Percentiles rank a stretch among this genome's conserved stretches.
Conservation (phyloP, 64 coral and sea anemone species). For the Stichodactyla mertensii region DNA sequence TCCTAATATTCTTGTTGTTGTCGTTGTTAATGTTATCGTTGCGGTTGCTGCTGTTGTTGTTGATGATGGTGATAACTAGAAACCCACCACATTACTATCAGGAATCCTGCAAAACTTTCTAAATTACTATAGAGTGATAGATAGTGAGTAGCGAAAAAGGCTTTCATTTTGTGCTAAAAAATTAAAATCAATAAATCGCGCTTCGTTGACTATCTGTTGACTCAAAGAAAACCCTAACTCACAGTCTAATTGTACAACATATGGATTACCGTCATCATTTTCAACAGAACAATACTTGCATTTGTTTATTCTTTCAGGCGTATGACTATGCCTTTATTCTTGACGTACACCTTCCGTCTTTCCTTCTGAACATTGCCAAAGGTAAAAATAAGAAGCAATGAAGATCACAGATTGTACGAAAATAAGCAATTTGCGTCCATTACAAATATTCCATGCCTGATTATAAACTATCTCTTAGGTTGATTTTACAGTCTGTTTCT, state of each 20-base stretch:
- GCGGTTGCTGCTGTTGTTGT: background rate
- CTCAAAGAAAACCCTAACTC: too few species aligned
- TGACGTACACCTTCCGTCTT: constrained; percentile 79
- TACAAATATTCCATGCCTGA: background rate
- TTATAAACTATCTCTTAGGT: background rate
- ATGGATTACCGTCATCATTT: background rate
- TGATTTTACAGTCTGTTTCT: background rate
- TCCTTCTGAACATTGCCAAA: constrained; percentile 85
- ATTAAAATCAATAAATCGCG: too few species aligned
- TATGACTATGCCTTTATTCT: constrained; percentile 90
- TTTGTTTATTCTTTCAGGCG: constrained; percentile 32
- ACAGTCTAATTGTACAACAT: too few species aligned
- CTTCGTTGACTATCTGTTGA: too few species aligned
- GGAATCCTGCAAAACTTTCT: too few species aligned
- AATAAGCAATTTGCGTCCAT: background rate
- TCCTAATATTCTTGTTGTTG: background rate
- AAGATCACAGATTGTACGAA: background rate
- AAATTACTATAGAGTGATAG: too few species aligned
- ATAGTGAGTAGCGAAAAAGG: too few species aligned
- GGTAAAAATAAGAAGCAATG: constrained; percentile 25
- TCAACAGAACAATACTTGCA: background rate
- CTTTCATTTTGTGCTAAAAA: too few species aligned
- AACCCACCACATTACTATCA: too few species aligned
- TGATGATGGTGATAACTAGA: background rate
- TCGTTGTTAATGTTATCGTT: background rate